These are phyloP conservation scores for Alentia gelatinosa DNA, from an alignment of 2,888 invertebrate species.

Conservation along the genomic window DNA sequence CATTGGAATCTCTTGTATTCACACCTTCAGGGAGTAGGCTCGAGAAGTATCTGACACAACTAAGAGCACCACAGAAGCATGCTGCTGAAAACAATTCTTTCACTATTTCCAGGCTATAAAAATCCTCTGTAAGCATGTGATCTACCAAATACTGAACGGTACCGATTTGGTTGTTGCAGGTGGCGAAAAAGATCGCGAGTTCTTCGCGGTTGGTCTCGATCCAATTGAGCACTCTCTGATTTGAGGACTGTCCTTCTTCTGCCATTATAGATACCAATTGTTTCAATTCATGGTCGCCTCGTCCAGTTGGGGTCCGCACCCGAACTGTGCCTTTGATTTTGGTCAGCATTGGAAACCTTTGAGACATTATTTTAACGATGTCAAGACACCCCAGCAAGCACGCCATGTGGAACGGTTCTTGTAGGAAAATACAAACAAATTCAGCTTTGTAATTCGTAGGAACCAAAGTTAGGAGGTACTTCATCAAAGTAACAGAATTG, in stretches of 20 bases:
- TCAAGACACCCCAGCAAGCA: background rate
- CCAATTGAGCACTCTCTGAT: background rate
- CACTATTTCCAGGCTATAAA: background rate
- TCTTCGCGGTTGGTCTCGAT: background rate
- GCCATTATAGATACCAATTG: background rate
- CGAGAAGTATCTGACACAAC: background rate
- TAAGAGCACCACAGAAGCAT: background rate
- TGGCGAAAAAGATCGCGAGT: background rate
- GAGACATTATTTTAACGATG: background rate
- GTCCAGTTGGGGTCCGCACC: background rate
- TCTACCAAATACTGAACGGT: background rate
- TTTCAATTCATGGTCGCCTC: background rate
- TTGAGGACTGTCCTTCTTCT: background rate
- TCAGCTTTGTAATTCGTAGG: background rate
- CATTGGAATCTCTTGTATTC: background rate
- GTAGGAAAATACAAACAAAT: background rate
- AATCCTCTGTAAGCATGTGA: background rate
- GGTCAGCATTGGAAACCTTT: background rate
- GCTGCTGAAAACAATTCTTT: background rate
- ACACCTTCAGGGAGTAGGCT: background rate
- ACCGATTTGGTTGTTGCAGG: background rate
- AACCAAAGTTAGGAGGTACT: background rate
- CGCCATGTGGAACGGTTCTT: background rate
- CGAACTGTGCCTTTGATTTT: background rate
- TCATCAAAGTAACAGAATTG: background rate